Base-by-base conservation (phyloP, 1,140 invertebrate species). In the Riptortus pedestris region DNA sequence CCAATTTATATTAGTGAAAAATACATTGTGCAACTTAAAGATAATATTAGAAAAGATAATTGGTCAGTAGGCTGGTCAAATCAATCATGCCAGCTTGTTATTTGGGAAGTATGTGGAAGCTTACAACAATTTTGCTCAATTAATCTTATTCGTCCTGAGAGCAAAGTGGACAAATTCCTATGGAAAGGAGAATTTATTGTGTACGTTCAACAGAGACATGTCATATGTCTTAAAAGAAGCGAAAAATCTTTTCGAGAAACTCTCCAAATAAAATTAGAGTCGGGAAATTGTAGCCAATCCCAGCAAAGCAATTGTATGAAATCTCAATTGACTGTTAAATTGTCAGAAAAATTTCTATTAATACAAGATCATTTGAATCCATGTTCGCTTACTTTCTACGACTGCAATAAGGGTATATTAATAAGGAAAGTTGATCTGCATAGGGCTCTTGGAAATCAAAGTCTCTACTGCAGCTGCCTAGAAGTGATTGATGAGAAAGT, bases 121-220 rank as follows among this genome's bases (percentile, higher is more conserved):
- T 20, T 55, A 24, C 22, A 26, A 55, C 22, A 14, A 12, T 22
- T 26, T 27, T 55, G 51, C 24, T 55, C 51, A 16, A 24, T 55
- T 4, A 24, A 55, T 24, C 20, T 55, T 26, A 24, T 24, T 55
- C 14, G 14, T 24, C 51, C 51, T 2, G 24, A 22, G 9, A 24
- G 14, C 5, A 55, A 55, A 9, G 26, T 55, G 22, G 51, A 55
- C 24, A 55, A 18, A 0, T 24, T 55, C 2, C 16, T 55, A 3
- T 55, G 24, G 20, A 55, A 55, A 55, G 24, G 24, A 24, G 51
- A 55, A 16, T 55, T 16, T 55, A 24, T 55, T 24, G 51, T 55
- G 4, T 55, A 55, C 14, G 26, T 24, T 24, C 51, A 55, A 24
- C 20, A 55, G 12, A 22, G 51, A 22, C 20, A 24, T 24, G 51